Base-by-base conservation (phyloP, 1,140 invertebrate genomes). In the Parapsyche elsis region DNA sequence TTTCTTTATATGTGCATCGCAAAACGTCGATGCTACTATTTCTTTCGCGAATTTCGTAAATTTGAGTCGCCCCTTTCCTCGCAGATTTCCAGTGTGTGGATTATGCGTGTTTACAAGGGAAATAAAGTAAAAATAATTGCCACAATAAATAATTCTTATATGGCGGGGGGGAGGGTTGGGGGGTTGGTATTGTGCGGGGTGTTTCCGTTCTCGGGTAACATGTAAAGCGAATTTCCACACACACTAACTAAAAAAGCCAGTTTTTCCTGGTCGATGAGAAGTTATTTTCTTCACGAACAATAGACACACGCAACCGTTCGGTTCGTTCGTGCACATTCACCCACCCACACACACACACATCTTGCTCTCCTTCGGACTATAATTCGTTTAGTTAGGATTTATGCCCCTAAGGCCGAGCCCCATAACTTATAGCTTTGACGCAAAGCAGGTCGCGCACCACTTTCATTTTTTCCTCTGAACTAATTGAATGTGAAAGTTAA, bases 281-380 rank as follows among this genome's bases (percentile, higher is more conserved):
- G 75, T 53, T 64, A 59, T 77, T 64, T 77, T 77, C 75, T 64
- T 19, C n/a, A 14, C 21, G 57, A 77, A 61, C 74, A 76, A 76
- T 76, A 30, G 74, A 76, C 49, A 76, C 24, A 61, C 46, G 74
- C 71, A 24, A 76, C 23, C 67, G 26, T 2, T 19, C 23, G 46
- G 26, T n/a, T 10, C 23, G 24, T 59, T 59, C 71, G 71, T 12
- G 14, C 44, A 46, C 30, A 16, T 21, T 16, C n/a, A 2, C 30
- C 1, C 71, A 16, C 21, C 1, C 30, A 45, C 71, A 16, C 21
- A 71, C 10, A 53, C 57, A 61, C 57, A 16, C 64, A 23, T 12
- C 26, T 67, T 67, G 12, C 16, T 26, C 24, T 67, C 64, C 64
- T 67, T 12, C 64, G 64, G 64, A 16, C 64, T 24, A 67, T 67